phyloP scores from a whole-genome alignment of 2,797 vertebrate genomes.

The Sciurus carolinensis region DNA sequence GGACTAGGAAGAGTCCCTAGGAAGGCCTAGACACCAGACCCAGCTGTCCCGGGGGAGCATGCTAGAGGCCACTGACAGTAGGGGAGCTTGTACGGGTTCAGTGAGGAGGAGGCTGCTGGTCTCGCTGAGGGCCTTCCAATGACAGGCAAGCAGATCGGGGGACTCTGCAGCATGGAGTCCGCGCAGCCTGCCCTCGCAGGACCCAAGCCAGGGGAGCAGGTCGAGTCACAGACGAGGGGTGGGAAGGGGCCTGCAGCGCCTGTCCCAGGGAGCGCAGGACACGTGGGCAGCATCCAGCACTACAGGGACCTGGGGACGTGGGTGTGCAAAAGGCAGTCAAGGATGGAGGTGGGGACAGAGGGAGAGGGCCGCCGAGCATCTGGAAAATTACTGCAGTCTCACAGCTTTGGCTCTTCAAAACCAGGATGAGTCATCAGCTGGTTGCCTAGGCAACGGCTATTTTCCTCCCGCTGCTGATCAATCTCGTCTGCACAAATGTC shows the following conservation, averaged over 20 bases:
- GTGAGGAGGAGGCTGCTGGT: no score
- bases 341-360: not conserved
- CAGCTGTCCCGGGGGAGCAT: no score
- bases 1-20: not conserved
- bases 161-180: not conserved
- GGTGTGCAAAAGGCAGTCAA: conserved; percentile 24
- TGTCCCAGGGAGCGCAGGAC: not conserved
- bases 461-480: conserved; percentile 86
- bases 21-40: not conserved
- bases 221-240: fast-evolving
- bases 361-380: conserved; percentile 84
- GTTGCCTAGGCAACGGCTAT: conserved; percentile 86
- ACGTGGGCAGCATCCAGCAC: no score
- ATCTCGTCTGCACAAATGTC: conserved; percentile 83
- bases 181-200: not conserved
- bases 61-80: not conserved
- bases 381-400: conserved; percentile 91
- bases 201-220: not conserved
- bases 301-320: fast-evolving
- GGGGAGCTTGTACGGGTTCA: not conserved
- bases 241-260: not conserved
- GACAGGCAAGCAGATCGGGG: no score
- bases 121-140: no score
- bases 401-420: conserved; percentile 78
- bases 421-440: conserved; percentile 86